These are phyloP conservation scores for Teinopalpus imperialis DNA, from an alignment of 2,888 invertebrate genomes.

Conservation along the genomic window DNA sequence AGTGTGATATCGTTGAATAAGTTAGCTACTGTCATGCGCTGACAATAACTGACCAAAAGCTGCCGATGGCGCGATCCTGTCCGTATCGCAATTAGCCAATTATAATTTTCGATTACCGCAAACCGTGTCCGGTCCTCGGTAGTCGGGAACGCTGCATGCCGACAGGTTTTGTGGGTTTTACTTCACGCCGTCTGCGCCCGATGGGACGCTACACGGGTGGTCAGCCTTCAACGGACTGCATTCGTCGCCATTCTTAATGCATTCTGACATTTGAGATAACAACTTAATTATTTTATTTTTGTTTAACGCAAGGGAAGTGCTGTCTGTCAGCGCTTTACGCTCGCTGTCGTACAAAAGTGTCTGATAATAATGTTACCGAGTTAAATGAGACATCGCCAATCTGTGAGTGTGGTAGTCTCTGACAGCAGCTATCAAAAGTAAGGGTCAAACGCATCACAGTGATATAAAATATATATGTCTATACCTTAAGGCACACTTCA, in stretches of 20 bases:
- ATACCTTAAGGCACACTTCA: background rate
- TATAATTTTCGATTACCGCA: slow-evolving; percentile 68
- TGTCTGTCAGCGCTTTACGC: slow-evolving; percentile 1
- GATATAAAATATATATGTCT: background rate
- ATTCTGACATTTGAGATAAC: slow-evolving; percentile 21
- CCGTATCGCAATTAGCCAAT: slow-evolving; percentile 57
- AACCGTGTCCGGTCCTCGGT: slow-evolving; percentile 47
- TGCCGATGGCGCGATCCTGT: slow-evolving; percentile 35
- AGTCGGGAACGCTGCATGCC: slow-evolving; percentile 40
- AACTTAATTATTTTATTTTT: slow-evolving; percentile 7
- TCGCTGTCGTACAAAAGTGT: slow-evolving; percentile 14
- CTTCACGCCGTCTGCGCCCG: slow-evolving; percentile 41
- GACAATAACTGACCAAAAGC: slow-evolving; percentile 35
- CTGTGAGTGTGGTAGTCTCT: slow-evolving; percentile 6
- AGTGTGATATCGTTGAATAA: slow-evolving; percentile 2
- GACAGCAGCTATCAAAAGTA: slow-evolving; percentile 21
- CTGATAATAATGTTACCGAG: slow-evolving; percentile 18
- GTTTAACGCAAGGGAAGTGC: background rate
- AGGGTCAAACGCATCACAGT: slow-evolving; percentile 14
- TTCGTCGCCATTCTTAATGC: slow-evolving; percentile 40
- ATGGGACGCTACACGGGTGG: slow-evolving; percentile 52
- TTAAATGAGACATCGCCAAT: slow-evolving; percentile 17
- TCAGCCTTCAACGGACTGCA: slow-evolving; percentile 44
- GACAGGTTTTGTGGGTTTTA: slow-evolving; percentile 64
- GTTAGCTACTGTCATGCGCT: slow-evolving; percentile 35